These are phyloP conservation scores for Epizoanthus fatuus DNA, from an alignment of 92 coral and sea anemone species.

Conservation along the genomic window DNA sequence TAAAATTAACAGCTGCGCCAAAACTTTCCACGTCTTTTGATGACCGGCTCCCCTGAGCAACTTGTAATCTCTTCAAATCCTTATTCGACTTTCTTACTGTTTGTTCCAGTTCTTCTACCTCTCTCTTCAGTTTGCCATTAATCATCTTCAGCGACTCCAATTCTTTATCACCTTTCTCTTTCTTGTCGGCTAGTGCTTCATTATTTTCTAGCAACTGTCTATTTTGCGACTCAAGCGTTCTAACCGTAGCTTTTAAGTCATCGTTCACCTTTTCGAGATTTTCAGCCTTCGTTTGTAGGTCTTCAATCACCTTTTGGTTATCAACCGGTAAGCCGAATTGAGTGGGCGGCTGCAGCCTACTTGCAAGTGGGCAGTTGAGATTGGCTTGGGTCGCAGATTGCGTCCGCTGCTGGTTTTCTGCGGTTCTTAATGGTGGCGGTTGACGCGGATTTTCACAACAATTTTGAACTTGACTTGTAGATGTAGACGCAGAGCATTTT, in stretches of 20 bases:
- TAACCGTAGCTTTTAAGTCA: background rate
- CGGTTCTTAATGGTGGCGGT: background rate
- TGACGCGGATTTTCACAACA: background rate
- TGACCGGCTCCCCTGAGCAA: background rate
- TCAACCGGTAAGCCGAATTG: background rate
- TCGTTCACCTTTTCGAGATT: background rate
- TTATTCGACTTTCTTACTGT: background rate
- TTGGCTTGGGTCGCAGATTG: no score
- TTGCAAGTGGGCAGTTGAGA: background rate
- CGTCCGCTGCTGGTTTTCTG: no score
- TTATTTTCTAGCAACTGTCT: background rate
- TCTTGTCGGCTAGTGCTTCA: background rate
- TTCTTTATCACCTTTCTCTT: conserved; percentile 6
- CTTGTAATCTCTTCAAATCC: background rate
- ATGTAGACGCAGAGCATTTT: background rate
- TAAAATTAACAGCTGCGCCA: background rate
- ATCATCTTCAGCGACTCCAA: conserved; percentile 1
- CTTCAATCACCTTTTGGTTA: background rate
- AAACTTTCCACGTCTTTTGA: no score
- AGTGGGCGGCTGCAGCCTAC: background rate
- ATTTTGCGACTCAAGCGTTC: background rate
- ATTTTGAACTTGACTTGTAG: no score
- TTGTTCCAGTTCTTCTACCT: background rate
- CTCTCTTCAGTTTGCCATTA: background rate
- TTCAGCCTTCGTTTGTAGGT: background rate